phyloP scores from a whole-genome alignment of 2,113 vertebrate species.

The Drymodes brunneopygia region DNA sequence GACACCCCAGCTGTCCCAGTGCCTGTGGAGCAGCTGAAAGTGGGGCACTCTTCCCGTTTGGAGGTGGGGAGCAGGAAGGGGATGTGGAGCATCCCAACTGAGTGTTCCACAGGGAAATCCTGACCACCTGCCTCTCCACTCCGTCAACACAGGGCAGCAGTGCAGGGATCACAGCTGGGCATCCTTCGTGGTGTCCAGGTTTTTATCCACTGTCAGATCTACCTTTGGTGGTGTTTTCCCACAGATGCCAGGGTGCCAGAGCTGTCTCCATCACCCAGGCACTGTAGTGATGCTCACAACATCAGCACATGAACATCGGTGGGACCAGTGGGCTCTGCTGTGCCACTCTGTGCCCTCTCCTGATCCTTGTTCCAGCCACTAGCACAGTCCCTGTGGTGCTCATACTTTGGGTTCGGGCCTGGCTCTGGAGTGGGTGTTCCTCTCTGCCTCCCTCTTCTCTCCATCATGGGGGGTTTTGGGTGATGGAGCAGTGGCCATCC shows the following conservation, averaged over 20 bases:
- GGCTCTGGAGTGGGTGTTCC: not conserved
- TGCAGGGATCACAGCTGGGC: not conserved
- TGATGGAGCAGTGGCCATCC: not conserved
- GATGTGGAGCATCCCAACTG: not conserved
- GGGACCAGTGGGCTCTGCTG: not conserved
- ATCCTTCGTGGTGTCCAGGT: not conserved
- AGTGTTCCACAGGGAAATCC: not conserved
- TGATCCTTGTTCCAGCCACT: not conserved
- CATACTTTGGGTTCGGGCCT: not conserved
- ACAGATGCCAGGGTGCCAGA: not conserved
- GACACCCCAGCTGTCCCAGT: not conserved
- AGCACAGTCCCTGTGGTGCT: not conserved
- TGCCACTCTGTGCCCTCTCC: not conserved
- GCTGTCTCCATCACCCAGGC: not conserved
- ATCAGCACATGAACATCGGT: fast-evolving
- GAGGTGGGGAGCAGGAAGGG: not conserved
- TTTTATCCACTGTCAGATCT: not conserved
- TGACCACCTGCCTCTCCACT: not conserved
- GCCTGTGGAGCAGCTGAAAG: not conserved
- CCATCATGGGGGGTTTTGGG: not conserved
- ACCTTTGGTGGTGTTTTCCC: not conserved
- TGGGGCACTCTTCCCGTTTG: not conserved
- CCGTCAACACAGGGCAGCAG: not conserved
- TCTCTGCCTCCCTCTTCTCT: not conserved
- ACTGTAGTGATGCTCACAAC: not conserved